Percentiles rank a stretch among this genome's conserved stretches.
phyloP scores from a whole-genome alignment of 2,888 invertebrate genomes.

The Punctoribates punctum region DNA sequence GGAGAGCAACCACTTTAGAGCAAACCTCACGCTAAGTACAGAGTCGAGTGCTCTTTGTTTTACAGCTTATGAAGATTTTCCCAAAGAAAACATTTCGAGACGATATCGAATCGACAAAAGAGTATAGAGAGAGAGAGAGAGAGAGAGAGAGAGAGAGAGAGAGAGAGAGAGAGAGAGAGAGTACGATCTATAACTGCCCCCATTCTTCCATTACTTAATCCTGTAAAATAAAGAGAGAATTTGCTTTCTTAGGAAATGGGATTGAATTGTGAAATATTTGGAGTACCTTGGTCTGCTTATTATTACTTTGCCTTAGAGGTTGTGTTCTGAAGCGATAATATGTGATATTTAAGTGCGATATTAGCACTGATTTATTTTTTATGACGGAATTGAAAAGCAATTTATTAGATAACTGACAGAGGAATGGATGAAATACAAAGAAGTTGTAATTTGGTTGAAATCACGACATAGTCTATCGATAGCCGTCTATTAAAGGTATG shows the following conservation, averaged over 20 bases:
- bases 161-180: slow-evolving; percentile 20
- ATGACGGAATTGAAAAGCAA: neutral
- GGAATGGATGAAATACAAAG: neutral
- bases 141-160: slow-evolving; percentile 19
- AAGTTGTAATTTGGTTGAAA: slow-evolving; percentile 4
- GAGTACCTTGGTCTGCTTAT: too few species aligned
- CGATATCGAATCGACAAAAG: slow-evolving; percentile 1
- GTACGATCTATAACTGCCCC: neutral
- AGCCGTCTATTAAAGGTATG: neutral
- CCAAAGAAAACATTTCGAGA: slow-evolving; percentile 26
- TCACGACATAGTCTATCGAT: slow-evolving; percentile 15
- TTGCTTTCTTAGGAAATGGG: neutral
- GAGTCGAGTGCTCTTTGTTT: slow-evolving; percentile 37
- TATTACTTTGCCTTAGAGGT: neutral
- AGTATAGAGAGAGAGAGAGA: slow-evolving; percentile 8
- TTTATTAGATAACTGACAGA: slow-evolving; percentile 29
- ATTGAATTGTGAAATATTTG: neutral
- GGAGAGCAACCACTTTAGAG: slow-evolving; percentile 30
- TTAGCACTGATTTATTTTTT: neutral
- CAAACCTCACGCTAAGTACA: slow-evolving; percentile 19
- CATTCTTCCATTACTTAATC: neutral
- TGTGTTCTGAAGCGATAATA: neutral
- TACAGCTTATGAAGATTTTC: slow-evolving; percentile 21
- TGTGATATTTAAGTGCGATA: neutral
- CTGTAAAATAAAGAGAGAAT: neutral